Base-by-base conservation (phyloP, 2,888 invertebrate species). In the Anoncus sp. region DNA sequence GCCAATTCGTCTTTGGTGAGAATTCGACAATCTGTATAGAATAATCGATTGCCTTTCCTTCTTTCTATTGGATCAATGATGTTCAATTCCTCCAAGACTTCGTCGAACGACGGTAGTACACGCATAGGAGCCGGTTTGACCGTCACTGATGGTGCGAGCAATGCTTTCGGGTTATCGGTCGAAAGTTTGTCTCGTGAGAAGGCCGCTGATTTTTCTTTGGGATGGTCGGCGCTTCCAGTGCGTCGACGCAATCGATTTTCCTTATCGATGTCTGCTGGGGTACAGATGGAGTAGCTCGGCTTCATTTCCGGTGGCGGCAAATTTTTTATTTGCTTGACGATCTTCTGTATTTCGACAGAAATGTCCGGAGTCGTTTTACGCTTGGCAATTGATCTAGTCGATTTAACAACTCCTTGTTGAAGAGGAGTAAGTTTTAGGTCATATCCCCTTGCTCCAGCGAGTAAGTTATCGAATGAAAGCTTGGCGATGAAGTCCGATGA, bases 101-200 rank as follows among this genome's bases (percentile, higher is more conserved):
- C 51, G 47, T 60, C 62, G 16, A 72, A 72, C 9, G 63, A 5
- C 6, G 76, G 70, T 9, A 59, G 7, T 53, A 49, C 24, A 9
- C 10, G 14, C 1, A 16, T 3, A 0, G 76, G 70, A 6, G 47
- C 12, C 14, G 71, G 76, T 5, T 63, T 18, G 4, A 76, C 65
- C 10, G 18, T 55, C 35, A 70, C 63, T 9, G 70, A 76, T 14
- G 76, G 76, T 16, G 76, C 76, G 27, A 71, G 12, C n/a, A 49
- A 31, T 22, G 76, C 71, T 7, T 18, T 47, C 1, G 65, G 65
- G n/a, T 72, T 40, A 55, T 72, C 72, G 7, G 63, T 63, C 40
- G 2, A 53, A n/a, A 53, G 51, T n/a, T 18, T 53, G 18, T 67
- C 55, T 3, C 67, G 14, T 12, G 67, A 51, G 10, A 38, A 18